Evolutionary conservation across 2,113 vertebrate genomes (phyloP).

Genomic region (Odocoileus virginianus): DNA sequence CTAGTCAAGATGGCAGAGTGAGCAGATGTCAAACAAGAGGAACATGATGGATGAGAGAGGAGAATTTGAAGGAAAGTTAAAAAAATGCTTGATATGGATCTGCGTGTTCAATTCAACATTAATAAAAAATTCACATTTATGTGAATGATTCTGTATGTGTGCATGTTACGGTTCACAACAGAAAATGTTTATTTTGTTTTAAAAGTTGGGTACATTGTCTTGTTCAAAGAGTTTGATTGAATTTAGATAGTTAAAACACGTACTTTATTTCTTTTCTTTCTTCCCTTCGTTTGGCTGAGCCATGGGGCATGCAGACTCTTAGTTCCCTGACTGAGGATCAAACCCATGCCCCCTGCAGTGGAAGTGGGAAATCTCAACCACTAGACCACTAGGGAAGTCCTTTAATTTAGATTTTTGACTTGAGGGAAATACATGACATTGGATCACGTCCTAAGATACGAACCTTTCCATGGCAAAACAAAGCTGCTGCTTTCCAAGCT

Average conservation of each 20-base stretch:
- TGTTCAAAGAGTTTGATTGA: neutral
- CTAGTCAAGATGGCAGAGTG: neutral
- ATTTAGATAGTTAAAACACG: neutral
- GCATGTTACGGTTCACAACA: neutral
- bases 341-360: neutral
- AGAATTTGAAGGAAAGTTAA: neutral
- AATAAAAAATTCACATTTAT: neutral
- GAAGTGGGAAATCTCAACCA: neutral
- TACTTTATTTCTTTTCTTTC: neutral
- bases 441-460: rapidly evolving
- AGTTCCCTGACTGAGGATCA: neutral
- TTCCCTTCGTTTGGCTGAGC: neutral
- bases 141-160: neutral
- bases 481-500: neutral
- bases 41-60: rapidly evolving
- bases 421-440: rapidly evolving
- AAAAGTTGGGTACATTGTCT: neutral
- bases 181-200: neutral
- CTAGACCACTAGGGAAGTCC: neutral
- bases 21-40: rapidly evolving
- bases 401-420: neutral
- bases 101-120: neutral
- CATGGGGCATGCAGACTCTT: neutral
- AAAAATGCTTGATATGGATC: neutral
- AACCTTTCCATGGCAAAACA: neutral